A percentile compares a stretch with the other conserved stretches of the same genome.
Conservation (phyloP, 2,113 vertebrate species). For the Pelecanus crispus region DNA sequence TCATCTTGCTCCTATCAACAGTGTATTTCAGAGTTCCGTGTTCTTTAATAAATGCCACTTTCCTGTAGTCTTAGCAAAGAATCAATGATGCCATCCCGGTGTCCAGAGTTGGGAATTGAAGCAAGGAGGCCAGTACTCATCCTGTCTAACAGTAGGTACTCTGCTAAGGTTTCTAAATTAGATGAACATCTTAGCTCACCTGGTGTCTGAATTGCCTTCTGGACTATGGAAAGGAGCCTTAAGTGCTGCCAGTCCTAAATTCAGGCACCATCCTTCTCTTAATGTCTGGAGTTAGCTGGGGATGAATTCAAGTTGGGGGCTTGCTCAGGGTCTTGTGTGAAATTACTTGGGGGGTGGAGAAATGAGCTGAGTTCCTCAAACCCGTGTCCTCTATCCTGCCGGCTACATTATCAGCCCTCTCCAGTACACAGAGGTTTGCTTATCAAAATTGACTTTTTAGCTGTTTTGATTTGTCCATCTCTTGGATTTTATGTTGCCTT, state of each 20-base stretch:
- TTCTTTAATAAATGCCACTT: not conserved
- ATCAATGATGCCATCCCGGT: not conserved
- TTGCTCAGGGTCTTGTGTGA: not conserved
- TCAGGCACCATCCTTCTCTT: not conserved
- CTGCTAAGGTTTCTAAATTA: not conserved
- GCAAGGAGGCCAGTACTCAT: not conserved
- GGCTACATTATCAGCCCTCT: fast-evolving
- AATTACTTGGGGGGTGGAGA: not conserved
- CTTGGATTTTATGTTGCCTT: not conserved
- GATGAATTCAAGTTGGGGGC: not conserved
- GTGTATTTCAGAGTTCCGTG: not conserved
- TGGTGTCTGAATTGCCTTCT: not conserved
- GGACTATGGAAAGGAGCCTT: not conserved
- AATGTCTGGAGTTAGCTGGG: not conserved
- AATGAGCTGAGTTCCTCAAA: not conserved
- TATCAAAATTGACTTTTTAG: not conserved
- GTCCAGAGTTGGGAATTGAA: not conserved
- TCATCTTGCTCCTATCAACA: not conserved
- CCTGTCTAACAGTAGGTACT: not conserved
- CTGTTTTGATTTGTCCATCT: not conserved
- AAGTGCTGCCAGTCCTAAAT: not conserved
- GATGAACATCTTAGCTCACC: not conserved
- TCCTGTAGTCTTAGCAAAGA: not conserved
- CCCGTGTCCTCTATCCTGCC: not conserved
- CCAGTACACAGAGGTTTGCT: not conserved